Evolutionary conservation across 2,888 invertebrate genomes (phyloP).

Genomic region (Hermodice carunculata): DNA sequence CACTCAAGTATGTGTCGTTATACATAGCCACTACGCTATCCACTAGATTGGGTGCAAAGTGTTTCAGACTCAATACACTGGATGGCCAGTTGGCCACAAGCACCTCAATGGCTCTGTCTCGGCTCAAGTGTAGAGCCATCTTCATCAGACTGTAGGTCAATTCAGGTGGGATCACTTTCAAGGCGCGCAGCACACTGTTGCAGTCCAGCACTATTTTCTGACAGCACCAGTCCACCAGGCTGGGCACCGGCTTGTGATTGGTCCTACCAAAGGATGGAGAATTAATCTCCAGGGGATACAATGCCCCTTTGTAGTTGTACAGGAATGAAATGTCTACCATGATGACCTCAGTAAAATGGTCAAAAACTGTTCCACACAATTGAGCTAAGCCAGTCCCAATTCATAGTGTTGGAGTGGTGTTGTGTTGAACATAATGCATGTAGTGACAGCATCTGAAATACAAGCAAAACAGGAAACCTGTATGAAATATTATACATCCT

Average conservation of each 20-base stretch:
- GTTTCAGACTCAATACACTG: conserved; percentile 47
- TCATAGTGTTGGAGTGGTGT: no score
- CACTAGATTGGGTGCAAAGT: conserved; percentile 57
- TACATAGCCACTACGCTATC: conserved; percentile 51
- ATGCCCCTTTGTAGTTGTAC: conserved; percentile 55
- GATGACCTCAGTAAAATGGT: no score
- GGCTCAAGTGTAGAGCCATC: conserved; percentile 53
- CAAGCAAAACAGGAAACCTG: no score
- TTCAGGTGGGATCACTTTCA: conserved; percentile 47
- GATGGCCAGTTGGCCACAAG: conserved; percentile 59
- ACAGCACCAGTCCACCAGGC: conserved; percentile 53
- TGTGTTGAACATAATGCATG: no score
- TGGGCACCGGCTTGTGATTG: conserved; percentile 25
- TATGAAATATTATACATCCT: no score
- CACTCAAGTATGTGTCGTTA: conserved; percentile 45
- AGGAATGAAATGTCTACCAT: no score
- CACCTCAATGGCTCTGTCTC: conserved; percentile 58
- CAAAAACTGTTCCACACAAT: no score
- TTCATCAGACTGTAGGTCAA: conserved; percentile 52
- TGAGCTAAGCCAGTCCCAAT: no score
- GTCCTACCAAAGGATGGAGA: conserved; percentile 38
- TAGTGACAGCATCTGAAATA: no score
- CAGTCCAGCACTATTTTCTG: conserved; percentile 55
- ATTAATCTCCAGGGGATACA: conserved; percentile 57
- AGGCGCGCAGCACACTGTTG: conserved; percentile 44